Evolutionary conservation across 2,888 invertebrate species (phyloP), one percentile per base, ranked within the genome.

Genomic region (Pollenia amentaria): DNA sequence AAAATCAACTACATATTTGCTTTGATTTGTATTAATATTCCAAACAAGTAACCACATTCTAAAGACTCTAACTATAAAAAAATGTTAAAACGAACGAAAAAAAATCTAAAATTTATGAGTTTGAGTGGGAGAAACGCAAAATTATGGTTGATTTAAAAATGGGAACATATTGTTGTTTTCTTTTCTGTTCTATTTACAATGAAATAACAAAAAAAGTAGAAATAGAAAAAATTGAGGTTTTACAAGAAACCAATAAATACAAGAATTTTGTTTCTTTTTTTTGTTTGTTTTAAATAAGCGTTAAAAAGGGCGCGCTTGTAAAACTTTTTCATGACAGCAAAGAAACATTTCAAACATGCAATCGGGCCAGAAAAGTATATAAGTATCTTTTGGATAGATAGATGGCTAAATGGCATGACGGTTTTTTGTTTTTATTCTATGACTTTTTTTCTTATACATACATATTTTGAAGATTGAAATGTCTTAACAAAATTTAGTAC

Each of bases 291-390:
- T n/a, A 16, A 11, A 55, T 42, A 29, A 69, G n/a, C 16, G 51
- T 21, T 67, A 76, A 79, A 83, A 72, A 83, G 77, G 83, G 70
- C 77, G 72, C 83, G 70, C 53, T 76, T 64, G 55, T 29, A 79
- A 73, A 40, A 11, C 18, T 55, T 55, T 18, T 42, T 1, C n/a
- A 60, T 11, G 29, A 44, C 46, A 29, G 57, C 44, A 75, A 76
- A 21, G 21, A 40, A 72, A 65, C 21, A 57, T 65, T 60, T 48
- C 42, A 72, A 70, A 83, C 77, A 83, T 83, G 77, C 70, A 76
- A 82, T 48, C 29, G 29, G 29, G 9, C 8, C 40, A 53, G 3
- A 29, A 53, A n/a, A 11, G 44, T 44, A 44, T 57, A 7, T 14
- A 21, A 42, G 1, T 11, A 46, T n/a, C 29, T 57, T 48, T 48